Conservation (phyloP, 2,888 invertebrate species). For the Habroteleia sp. region DNA sequence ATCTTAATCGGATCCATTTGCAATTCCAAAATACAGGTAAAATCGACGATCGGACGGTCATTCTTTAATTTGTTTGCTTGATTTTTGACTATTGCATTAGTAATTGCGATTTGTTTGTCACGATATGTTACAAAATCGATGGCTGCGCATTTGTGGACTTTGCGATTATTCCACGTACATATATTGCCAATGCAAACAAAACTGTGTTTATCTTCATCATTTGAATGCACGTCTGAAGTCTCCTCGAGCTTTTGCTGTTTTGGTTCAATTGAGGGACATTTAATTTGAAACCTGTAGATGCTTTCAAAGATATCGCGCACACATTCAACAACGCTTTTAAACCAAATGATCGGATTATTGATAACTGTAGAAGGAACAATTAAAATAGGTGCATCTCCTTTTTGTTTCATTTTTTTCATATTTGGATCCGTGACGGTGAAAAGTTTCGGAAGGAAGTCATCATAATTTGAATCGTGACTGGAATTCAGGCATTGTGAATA, state of each 20-base stretch:
- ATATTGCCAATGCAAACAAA: conserved; percentile 75
- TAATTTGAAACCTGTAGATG: conserved; percentile 75
- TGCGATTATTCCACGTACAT: conserved; percentile 76
- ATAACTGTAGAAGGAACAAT: not conserved
- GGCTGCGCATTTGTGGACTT: conserved; percentile 64
- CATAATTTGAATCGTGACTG: conserved; percentile 50
- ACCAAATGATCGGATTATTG: conserved; percentile 70
- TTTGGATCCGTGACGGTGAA: conserved; percentile 54
- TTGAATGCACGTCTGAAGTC: conserved; percentile 78
- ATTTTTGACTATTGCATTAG: conserved; percentile 70
- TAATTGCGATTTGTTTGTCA: conserved; percentile 77
- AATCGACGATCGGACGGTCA: not conserved
- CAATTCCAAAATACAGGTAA: not conserved
- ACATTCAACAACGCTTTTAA: conserved; percentile 70
- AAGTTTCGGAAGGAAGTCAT: conserved; percentile 69
- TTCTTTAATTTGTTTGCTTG: not conserved
- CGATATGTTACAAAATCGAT: conserved; percentile 71
- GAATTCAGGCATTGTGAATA: conserved; percentile 57
- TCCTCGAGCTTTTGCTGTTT: conserved; percentile 77
- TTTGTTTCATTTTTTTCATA: conserved; percentile 11
- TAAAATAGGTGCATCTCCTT: not conserved
- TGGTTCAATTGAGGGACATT: conserved; percentile 64
- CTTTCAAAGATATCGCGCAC: conserved; percentile 75
- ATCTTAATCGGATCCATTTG: too few relatives aligned
- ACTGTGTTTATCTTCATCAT: conserved; percentile 68